Evolutionary conservation across 2,888 invertebrate genomes (phyloP).

Genomic region (Sinohyriopsis cumingii): DNA sequence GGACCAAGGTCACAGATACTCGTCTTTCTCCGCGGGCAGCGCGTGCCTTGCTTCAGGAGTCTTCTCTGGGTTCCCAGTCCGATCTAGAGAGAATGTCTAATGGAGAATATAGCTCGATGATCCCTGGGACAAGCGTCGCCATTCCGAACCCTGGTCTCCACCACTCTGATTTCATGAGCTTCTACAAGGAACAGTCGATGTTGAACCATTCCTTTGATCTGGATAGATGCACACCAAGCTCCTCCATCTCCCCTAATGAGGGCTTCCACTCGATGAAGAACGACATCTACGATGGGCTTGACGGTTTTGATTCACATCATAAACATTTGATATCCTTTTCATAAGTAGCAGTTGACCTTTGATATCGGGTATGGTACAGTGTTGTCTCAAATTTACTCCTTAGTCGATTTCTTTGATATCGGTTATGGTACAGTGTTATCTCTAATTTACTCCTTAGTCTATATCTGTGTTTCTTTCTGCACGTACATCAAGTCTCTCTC

Average conservation of each 20-base stretch:
- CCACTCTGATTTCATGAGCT: constrained; percentile 64
- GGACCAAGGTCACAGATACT: constrained; percentile 89
- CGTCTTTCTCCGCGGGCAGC: constrained; percentile 69
- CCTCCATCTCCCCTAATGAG: constrained; percentile 56
- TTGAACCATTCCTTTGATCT: constrained; percentile 56
- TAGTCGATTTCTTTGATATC: no score
- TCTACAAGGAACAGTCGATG: constrained; percentile 71
- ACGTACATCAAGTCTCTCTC: no score
- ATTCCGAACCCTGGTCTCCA: constrained; percentile 96
- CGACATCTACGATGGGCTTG: constrained; percentile 48
- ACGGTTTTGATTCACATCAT: constrained; percentile 41
- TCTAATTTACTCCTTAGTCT: no score
- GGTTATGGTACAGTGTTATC: no score
- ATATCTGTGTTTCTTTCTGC: no score
- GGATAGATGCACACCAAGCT: constrained; percentile 54
- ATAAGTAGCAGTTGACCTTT: neutral
- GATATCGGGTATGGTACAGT: no score
- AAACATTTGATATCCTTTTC: constrained; percentile 64
- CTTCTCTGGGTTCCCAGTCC: constrained; percentile 37
- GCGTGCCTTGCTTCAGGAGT: constrained; percentile 65
- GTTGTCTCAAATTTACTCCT: no score
- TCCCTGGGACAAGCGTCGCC: constrained; percentile 95
- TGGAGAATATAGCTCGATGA: constrained; percentile 81
- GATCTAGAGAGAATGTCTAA: constrained; percentile 45
- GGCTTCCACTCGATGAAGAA: constrained; percentile 43